phyloP scores from a whole-genome alignment of 37 sponge, comb jelly and placozoan species.

The Cladorhizidae sp. region DNA sequence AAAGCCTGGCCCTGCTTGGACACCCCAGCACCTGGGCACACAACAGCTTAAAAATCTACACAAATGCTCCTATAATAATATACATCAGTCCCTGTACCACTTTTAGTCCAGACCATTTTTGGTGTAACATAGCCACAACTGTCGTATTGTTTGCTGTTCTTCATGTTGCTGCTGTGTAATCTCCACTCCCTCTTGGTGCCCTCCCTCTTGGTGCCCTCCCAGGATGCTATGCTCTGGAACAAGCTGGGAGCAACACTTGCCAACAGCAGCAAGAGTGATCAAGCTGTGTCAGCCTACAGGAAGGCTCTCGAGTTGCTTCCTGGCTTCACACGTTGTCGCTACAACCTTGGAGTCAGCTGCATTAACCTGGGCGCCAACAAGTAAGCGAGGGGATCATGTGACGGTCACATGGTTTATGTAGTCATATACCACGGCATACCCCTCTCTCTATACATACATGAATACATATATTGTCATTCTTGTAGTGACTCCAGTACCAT shows the following conservation, averaged over 20 bases:
- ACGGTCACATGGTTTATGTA: not conserved
- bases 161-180: not conserved
- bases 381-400: slow-evolving; percentile 27
- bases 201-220: not conserved
- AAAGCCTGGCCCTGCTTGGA: no score
- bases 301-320: slow-evolving; percentile 84
- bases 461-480: no score
- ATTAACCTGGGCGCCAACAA: slow-evolving; percentile 89
- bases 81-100: no score
- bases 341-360: slow-evolving; percentile 97
- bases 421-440: not conserved
- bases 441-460: not conserved
- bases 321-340: slow-evolving; percentile 89
- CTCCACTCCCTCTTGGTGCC: not conserved
- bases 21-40: no score
- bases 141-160: no score
- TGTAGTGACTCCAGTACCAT: no score
- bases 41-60: no score
- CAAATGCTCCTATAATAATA: no score
- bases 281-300: slow-evolving; percentile 88
- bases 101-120: no score
- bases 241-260: slow-evolving; percentile 96
- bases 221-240: slow-evolving; percentile 95
- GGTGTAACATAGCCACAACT: no score
- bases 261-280: slow-evolving; percentile 77